A percentile compares a stretch with the other conserved stretches of the same genome.
phyloP scores from a whole-genome alignment of 64 coral and sea anemone species.

The Stylophora pistillata region DNA sequence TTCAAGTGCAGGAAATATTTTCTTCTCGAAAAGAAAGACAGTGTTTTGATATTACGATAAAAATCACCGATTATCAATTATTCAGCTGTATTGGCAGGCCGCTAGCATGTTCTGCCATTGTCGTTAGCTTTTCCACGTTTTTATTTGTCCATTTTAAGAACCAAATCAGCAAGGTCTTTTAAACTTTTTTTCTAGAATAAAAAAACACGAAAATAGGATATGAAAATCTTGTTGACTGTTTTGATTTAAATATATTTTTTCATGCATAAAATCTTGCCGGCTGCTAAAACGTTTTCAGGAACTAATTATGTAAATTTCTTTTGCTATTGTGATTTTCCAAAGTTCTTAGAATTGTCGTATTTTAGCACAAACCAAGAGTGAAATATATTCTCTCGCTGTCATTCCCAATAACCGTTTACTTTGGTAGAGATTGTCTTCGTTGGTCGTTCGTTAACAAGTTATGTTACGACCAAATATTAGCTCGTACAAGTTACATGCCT shows the following conservation, averaged over 20 bases:
- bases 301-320: constrained; percentile 37
- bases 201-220: background rate
- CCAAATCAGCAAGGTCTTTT: constrained; percentile 31
- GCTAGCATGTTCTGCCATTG: constrained; percentile 51
- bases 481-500: background rate
- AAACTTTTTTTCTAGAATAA: background rate
- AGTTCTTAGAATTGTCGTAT: constrained; percentile 19
- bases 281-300: background rate
- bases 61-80: constrained; percentile 61
- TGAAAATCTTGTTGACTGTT: background rate
- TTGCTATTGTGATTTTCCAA: constrained; percentile 14
- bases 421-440: background rate
- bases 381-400: background rate
- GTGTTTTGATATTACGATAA: constrained; percentile 49
- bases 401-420: background rate
- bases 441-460: background rate
- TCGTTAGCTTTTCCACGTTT: constrained; percentile 47
- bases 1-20: constrained; percentile 45
- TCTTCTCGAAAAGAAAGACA: constrained; percentile 19
- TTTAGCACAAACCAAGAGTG: constrained; percentile 1
- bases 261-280: constrained; percentile 35
- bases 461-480: constrained; percentile 8
- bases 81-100: constrained; percentile 46
- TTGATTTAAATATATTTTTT: background rate
- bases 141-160: constrained; percentile 26